Conservation (phyloP, 35 echinoderm and acorn worm species). For the Eucidaris tribuloides region DNA sequence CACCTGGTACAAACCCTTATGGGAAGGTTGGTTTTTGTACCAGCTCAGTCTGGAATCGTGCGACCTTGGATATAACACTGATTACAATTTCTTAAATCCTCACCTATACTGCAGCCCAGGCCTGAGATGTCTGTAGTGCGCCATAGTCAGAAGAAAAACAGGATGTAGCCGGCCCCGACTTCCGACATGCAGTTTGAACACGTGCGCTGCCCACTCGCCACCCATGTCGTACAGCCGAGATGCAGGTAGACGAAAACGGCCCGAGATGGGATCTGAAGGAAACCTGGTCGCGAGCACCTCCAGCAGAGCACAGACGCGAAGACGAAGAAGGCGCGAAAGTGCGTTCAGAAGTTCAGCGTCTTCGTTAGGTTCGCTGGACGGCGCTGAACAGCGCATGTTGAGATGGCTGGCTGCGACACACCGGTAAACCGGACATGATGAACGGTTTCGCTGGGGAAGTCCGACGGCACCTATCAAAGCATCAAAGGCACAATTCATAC, state of each 20-base stretch:
- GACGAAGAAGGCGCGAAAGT: constrained; percentile 45
- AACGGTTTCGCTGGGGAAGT: constrained; percentile 60
- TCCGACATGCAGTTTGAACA: constrained; percentile 92
- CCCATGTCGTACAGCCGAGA: constrained; percentile 47
- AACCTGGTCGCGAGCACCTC: not conserved
- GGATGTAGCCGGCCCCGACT: constrained; percentile 60
- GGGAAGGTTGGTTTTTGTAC: too few species aligned
- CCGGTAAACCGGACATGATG: constrained; percentile 50
- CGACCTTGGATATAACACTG: too few species aligned
- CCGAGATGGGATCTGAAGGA: constrained; percentile 43
- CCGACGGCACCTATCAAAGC: constrained; percentile 40
- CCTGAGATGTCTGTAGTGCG: constrained; percentile 77
- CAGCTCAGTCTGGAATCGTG: too few species aligned
- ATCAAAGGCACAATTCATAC: too few species aligned
- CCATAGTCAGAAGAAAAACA: constrained; percentile 92
- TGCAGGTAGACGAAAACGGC: constrained; percentile 51
- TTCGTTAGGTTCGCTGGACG: constrained; percentile 48
- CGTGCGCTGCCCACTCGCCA: constrained; percentile 60
- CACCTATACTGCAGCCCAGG: constrained; percentile 59
- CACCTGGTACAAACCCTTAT: too few species aligned
- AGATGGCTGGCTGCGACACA: constrained; percentile 9
- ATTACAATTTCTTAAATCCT: too few species aligned
- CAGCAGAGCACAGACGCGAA: constrained; percentile 53
- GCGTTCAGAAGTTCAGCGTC: constrained; percentile 72
- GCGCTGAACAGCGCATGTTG: constrained; percentile 46